phyloP scores from a whole-genome alignment of 2,888 invertebrate species.

The Pristionchus entomophagus region DNA sequence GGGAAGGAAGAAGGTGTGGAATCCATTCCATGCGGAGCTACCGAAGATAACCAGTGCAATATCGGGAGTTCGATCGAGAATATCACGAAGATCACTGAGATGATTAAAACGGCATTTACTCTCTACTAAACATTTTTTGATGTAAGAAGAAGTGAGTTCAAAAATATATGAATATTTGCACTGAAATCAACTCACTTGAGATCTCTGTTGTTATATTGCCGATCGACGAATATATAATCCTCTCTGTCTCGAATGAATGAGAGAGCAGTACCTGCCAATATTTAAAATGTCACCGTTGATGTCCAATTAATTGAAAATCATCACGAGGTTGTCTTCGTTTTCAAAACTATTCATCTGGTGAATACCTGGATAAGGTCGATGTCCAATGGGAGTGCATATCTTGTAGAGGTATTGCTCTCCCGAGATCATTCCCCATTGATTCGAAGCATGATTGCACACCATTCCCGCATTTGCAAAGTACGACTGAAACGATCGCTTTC shows the following conservation, averaged over 20 bases:
- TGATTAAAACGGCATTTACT: no score
- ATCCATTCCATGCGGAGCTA: conserved; percentile 73
- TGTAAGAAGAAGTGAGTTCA: no score
- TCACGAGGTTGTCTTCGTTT: no score
- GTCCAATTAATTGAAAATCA: no score
- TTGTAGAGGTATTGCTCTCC: conserved; percentile 75
- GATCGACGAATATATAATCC: conserved; percentile 69
- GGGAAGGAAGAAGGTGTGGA: conserved; percentile 76
- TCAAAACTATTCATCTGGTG: no score
- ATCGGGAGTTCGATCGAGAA: conserved; percentile 74
- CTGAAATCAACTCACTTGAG: conserved; percentile 66
- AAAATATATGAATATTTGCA: not conserved
- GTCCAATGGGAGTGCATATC: conserved; percentile 75
- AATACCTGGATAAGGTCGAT: conserved; percentile 66
- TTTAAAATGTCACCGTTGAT: no score
- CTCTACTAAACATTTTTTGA: no score
- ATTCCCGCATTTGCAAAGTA: conserved; percentile 74
- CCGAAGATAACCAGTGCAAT: conserved; percentile 75
- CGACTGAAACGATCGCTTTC: conserved; percentile 61
- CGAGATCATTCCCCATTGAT: conserved; percentile 74
- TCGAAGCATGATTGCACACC: conserved; percentile 74
- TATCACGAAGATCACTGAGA: conserved; percentile 73
- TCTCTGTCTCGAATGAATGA: conserved; percentile 73
- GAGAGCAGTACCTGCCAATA: conserved; percentile 70
- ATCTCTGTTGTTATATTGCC: conserved; percentile 74